A percentile compares a stretch with the other conserved stretches of the same genome.
Conservation (phyloP, 2,888 invertebrate species). For the Drosophila austrosaltans region DNA sequence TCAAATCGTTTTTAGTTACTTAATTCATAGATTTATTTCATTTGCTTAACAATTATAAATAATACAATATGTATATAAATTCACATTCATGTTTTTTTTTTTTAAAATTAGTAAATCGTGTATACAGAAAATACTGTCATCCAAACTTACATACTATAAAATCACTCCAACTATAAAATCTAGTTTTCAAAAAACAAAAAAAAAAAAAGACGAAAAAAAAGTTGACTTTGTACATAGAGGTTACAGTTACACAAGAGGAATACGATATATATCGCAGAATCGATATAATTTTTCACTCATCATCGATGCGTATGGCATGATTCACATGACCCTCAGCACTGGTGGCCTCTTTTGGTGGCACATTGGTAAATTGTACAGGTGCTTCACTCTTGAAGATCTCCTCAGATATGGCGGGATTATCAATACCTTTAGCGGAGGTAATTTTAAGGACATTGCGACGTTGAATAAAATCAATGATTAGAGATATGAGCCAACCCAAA, state of each 20-base stretch:
- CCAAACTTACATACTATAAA: slow-evolving; percentile 61
- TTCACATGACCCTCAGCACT: slow-evolving; percentile 77
- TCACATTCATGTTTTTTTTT: slow-evolving; percentile 6
- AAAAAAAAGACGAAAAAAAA: slow-evolving; percentile 27
- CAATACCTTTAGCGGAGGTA: slow-evolving; percentile 62
- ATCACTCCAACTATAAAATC: slow-evolving; percentile 68
- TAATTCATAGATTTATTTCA: slow-evolving; percentile 8
- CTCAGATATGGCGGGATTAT: slow-evolving; percentile 58
- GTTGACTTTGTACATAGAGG: slow-evolving; percentile 70
- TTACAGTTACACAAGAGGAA: slow-evolving; percentile 52
- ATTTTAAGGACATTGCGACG: slow-evolving; percentile 78
- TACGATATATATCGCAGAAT: slow-evolving; percentile 29
- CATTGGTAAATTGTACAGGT: slow-evolving; percentile 45
- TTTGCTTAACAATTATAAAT: slow-evolving; percentile 10
- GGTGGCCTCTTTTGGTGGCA: slow-evolving; percentile 36
- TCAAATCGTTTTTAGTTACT: neutral
- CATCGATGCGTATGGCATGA: slow-evolving; percentile 81
- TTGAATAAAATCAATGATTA: slow-evolving; percentile 84
- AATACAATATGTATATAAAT: slow-evolving; percentile 35
- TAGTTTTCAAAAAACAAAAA: neutral
- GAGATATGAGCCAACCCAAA: slow-evolving; percentile 89
- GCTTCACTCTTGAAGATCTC: slow-evolving; percentile 54
- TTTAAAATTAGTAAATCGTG: slow-evolving; percentile 50
- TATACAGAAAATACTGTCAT: slow-evolving; percentile 45
- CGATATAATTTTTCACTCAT: slow-evolving; percentile 64